These are phyloP conservation scores for Brachionus plicatilis DNA, from an alignment of 1,140 invertebrate species.

Conservation along the genomic window DNA sequence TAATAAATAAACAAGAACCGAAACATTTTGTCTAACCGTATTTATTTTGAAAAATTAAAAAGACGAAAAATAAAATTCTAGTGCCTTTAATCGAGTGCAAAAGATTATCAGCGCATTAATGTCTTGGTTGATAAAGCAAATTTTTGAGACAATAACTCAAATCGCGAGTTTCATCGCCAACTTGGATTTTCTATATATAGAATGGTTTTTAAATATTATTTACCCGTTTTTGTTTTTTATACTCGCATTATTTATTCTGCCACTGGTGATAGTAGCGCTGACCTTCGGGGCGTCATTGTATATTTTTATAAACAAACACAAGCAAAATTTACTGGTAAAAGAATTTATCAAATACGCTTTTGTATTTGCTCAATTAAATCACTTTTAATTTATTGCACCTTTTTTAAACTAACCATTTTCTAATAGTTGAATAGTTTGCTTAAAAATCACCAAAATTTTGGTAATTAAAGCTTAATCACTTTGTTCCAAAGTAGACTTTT, in stretches of 20 bases:
- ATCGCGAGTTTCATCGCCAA: neutral
- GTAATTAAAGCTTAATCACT: neutral
- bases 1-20: neutral
- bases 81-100: neutral
- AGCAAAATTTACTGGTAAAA: slow-evolving; percentile 33
- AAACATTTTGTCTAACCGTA: neutral
- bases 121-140: neutral
- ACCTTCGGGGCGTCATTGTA: slow-evolving; percentile 28
- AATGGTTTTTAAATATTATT: slow-evolving; percentile 12
- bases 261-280: neutral
- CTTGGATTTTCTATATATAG: slow-evolving; percentile 29
- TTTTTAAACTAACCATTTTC: neutral
- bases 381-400: neutral
- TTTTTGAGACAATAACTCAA: neutral
- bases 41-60: neutral
- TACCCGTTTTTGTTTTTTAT: slow-evolving; percentile 24
- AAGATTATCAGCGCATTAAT: neutral
- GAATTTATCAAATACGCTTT: neutral
- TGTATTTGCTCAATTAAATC: neutral
- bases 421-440: neutral
- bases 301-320: slow-evolving; percentile 38
- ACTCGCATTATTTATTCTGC: slow-evolving; percentile 17
- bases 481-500: too few relatives aligned
- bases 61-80: neutral
- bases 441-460: neutral